phyloP scores from a whole-genome alignment of 1,140 invertebrate genomes.

The Neodiprion virginianus region DNA sequence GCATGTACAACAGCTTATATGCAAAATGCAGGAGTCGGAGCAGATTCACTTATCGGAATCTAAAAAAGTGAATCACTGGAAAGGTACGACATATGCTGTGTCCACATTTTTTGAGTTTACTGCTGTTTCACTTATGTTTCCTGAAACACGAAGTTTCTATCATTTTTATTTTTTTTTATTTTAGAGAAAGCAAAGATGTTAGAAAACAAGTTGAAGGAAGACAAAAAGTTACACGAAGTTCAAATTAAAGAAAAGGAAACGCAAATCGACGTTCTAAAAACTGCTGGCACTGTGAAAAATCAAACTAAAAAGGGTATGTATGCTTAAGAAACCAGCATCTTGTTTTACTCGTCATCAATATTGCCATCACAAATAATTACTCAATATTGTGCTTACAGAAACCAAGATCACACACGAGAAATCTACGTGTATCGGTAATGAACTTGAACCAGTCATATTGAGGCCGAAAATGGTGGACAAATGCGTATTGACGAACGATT shows the following conservation, averaged over 20 bases:
- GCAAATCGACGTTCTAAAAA: constrained; percentile 29
- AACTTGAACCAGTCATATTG: not conserved
- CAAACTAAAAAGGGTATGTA: constrained; percentile 18
- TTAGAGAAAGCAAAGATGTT: not conserved
- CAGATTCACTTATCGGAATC: constrained; percentile 22
- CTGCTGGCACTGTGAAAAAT: not conserved
- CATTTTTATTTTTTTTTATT: too few relatives aligned
- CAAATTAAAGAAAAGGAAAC: constrained; percentile 34
- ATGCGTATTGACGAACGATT: constrained; percentile 36
- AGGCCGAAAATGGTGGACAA: constrained; percentile 23
- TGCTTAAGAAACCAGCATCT: not conserved
- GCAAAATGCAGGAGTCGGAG: constrained; percentile 38
- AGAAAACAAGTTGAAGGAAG: not conserved
- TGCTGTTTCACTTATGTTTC: too few relatives aligned
- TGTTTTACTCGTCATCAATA: not conserved
- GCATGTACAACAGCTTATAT: constrained; percentile 38
- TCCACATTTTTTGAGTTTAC: too few relatives aligned
- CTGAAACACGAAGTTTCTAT: too few relatives aligned
- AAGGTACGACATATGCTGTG: too few relatives aligned
- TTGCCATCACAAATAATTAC: not conserved
- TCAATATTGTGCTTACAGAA: not conserved
- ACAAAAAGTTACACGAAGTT: not conserved
- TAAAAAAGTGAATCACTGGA: not conserved
- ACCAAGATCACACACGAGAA: not conserved
- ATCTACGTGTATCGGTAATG: not conserved